Evolutionary conservation across 2,113 vertebrate genomes (phyloP).

Genomic region (Xenotilapia flavipinnis): DNA sequence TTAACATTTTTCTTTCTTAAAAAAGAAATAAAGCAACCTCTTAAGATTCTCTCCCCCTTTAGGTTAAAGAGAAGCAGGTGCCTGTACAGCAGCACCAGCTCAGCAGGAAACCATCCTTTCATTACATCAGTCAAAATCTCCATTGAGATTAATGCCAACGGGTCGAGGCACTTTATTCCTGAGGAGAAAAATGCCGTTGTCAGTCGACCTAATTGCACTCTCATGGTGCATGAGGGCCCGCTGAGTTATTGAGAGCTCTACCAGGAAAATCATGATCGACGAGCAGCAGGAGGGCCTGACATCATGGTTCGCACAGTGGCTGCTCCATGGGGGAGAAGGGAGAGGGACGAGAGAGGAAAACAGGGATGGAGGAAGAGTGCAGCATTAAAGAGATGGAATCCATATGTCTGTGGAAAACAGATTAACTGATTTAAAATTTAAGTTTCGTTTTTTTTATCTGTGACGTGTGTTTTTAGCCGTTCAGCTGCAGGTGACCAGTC

Average conservation of each 20-base stretch:
- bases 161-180: constrained; percentile 27
- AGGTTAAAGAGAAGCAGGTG: neutral
- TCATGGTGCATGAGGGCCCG: constrained; percentile 52
- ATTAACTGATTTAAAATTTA: neutral
- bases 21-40: neutral
- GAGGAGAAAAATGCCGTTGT: constrained; percentile 61
- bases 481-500: neutral
- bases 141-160: constrained; percentile 49
- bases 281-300: constrained; percentile 48
- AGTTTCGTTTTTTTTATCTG: neutral
- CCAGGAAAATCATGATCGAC: constrained; percentile 51
- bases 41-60: neutral
- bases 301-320: neutral
- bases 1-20: neutral
- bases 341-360: neutral
- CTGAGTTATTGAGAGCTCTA: constrained; percentile 59
- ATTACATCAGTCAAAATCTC: constrained; percentile 32
- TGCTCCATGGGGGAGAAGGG: neutral
- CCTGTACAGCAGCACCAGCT: neutral
- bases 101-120: constrained; percentile 29
- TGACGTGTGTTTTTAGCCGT: neutral
- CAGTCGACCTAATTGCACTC: constrained; percentile 55
- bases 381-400: neutral
- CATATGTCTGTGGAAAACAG: neutral
- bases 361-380: neutral